Evolutionary conservation across 1,140 invertebrate species (phyloP).

Genomic region (Lethrus apterus): DNA sequence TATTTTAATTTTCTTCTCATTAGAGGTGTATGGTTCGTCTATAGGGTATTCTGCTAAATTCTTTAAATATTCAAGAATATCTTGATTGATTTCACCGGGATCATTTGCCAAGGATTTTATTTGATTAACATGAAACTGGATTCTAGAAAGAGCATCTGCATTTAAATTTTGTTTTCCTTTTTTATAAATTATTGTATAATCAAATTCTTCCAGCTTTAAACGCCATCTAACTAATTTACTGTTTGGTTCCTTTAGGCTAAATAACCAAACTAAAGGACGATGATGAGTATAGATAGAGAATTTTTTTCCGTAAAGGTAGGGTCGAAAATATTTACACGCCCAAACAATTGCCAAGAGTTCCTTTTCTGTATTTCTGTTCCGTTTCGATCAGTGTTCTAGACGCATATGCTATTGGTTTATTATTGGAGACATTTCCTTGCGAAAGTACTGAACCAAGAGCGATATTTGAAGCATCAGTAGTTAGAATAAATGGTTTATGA

Average conservation of each 20-base stretch:
- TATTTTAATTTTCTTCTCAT: too few relatives aligned
- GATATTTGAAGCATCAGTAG: conserved; percentile 32
- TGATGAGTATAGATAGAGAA: conserved; percentile 18
- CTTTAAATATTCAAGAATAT: too few relatives aligned
- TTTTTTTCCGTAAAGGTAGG: conserved; percentile 17
- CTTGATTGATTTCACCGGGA: too few relatives aligned
- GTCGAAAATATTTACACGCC: conserved; percentile 16
- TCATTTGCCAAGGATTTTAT: too few relatives aligned
- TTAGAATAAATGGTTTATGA: conserved; percentile 29
- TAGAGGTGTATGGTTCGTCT: too few relatives aligned
- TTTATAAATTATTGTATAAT: conserved; percentile 15
- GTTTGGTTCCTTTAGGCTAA: conserved; percentile 18
- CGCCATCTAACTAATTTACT: conserved; percentile 19
- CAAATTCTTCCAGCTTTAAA: conserved; percentile 16
- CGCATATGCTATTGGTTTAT: conserved; percentile 15
- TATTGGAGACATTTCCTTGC: conserved; percentile 26
- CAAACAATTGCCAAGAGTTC: conserved; percentile 17
- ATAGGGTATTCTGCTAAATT: too few relatives aligned
- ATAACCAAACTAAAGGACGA: conserved; percentile 16
- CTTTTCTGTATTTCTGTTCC: conserved; percentile 15
- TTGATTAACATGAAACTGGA: too few relatives aligned
- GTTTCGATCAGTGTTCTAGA: conserved; percentile 15
- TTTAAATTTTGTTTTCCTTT: conserved; percentile 14
- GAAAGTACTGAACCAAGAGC: conserved; percentile 32
- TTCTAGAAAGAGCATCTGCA: too few relatives aligned